Conservation (phyloP, 2,888 invertebrate genomes). For the Cryptosula pallasiana region DNA sequence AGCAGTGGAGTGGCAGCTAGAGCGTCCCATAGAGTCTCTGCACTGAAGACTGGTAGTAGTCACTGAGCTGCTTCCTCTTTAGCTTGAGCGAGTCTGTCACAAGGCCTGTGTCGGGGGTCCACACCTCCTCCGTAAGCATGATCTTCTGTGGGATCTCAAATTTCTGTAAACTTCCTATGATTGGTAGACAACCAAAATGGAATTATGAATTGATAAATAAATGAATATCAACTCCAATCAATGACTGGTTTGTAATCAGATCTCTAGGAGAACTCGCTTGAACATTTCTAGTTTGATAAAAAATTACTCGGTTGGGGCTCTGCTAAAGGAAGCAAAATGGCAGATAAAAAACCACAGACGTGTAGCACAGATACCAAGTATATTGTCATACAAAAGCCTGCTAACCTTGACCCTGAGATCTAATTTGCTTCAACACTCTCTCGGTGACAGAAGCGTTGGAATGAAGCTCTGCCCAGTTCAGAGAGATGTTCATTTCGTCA, state of each 20-base stretch:
- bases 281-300: too few species aligned
- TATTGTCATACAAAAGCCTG: too few species aligned
- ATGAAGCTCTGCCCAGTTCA: slow-evolving; percentile 68
- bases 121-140: slow-evolving; percentile 81
- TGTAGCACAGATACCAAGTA: too few species aligned
- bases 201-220: too few species aligned
- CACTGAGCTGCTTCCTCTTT: slow-evolving; percentile 92
- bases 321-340: too few species aligned
- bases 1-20: too few species aligned
- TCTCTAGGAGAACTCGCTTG: too few species aligned
- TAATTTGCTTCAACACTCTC: slow-evolving; percentile 73
- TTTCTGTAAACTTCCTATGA: slow-evolving; percentile 75
- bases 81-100: slow-evolving; percentile 97
- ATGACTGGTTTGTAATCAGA: too few species aligned
- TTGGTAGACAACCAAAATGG: too few species aligned
- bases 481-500: slow-evolving; percentile 27
- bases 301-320: too few species aligned
- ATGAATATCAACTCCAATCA: too few species aligned
- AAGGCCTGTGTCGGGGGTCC: slow-evolving; percentile 95
- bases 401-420: slow-evolving; percentile 15
- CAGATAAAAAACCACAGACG: too few species aligned
- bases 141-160: slow-evolving; percentile 88
- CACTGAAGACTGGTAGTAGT: slow-evolving; percentile 84
- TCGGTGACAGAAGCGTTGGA: slow-evolving; percentile 67
- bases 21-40: slow-evolving; percentile 74